phyloP scores from a whole-genome alignment of 2,888 invertebrate genomes.

The Hymenopus coronatus region DNA sequence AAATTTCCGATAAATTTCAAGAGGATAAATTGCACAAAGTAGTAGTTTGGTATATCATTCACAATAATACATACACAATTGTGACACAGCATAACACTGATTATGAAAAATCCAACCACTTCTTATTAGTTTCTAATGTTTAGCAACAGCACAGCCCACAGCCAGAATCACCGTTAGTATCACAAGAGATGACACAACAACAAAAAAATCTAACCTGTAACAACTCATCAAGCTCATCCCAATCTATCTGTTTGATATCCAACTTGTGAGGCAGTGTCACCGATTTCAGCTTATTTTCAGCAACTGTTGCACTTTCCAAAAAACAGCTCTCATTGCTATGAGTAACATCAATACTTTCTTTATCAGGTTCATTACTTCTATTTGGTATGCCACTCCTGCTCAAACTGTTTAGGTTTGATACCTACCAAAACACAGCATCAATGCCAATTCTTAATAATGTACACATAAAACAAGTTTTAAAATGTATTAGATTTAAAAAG shows the following conservation, averaged over 20 bases:
- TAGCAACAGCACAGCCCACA: neutral
- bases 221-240: conserved; percentile 70
- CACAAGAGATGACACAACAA: neutral
- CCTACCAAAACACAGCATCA: neutral
- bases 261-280: conserved; percentile 64
- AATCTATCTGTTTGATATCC: conserved; percentile 61
- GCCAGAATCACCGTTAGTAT: neutral
- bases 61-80: too few relatives aligned
- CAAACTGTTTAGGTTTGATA: conserved; percentile 6
- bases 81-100: neutral
- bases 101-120: neutral
- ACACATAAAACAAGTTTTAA: neutral
- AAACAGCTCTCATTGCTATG: neutral
- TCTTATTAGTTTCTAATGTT: neutral
- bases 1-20: too few relatives aligned
- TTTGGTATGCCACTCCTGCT: neutral
- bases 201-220: conserved; percentile 50
- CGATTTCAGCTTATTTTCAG: conserved; percentile 14
- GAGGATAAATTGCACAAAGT: too few relatives aligned
- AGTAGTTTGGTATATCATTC: too few relatives aligned
- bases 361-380: neutral
- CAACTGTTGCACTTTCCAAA: neutral
- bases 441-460: neutral
- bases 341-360: neutral
- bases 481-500: neutral